A percentile compares a stretch with the other conserved stretches of the same genome.
These are phyloP conservation scores for Dermochelys coriacea DNA, from an alignment of 2,797 vertebrate genomes.

Conservation along the genomic window DNA sequence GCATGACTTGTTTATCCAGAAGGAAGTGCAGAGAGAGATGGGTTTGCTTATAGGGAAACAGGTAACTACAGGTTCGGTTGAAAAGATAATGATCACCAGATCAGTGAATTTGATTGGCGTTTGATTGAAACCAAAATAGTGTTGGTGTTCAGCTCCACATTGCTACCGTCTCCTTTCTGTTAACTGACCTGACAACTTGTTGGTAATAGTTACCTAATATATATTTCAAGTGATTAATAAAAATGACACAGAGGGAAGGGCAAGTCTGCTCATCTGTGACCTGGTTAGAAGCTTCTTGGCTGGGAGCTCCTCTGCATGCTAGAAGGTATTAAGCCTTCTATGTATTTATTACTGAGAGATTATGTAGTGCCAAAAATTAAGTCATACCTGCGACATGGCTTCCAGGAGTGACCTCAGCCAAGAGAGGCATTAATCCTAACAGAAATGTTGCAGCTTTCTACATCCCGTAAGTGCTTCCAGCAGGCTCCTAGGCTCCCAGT, in stretches of 20 bases:
- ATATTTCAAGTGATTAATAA: constrained; percentile 72
- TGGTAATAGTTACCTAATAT: constrained; percentile 73
- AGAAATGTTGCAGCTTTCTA: constrained; percentile 42
- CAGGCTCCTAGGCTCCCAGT: not conserved
- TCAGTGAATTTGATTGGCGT: constrained; percentile 61
- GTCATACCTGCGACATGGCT: constrained; percentile 69
- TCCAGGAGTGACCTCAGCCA: constrained; percentile 70
- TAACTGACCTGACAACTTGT: constrained; percentile 65
- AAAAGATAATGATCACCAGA: constrained; percentile 49
- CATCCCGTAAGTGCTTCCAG: constrained; percentile 3
- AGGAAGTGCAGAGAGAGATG: constrained; percentile 8
- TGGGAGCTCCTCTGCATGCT: constrained; percentile 51
- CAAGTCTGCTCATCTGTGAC: constrained; percentile 70
- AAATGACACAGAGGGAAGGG: constrained; percentile 67
- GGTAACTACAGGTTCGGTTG: not conserved
- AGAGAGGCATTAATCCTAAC: constrained; percentile 51
- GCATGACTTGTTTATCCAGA: constrained; percentile 40
- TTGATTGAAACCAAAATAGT: constrained; percentile 65
- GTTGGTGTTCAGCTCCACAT: constrained; percentile 55
- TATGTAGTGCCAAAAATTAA: constrained; percentile 63
- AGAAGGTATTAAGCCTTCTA: constrained; percentile 56
- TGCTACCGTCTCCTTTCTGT: constrained; percentile 63
- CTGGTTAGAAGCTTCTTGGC: constrained; percentile 51
- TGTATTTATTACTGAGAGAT: constrained; percentile 19
- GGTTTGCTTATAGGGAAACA: constrained; percentile 39